These are phyloP conservation scores for Calameuta pallipes DNA, from an alignment of 2,888 invertebrate genomes.

Conservation along the genomic window DNA sequence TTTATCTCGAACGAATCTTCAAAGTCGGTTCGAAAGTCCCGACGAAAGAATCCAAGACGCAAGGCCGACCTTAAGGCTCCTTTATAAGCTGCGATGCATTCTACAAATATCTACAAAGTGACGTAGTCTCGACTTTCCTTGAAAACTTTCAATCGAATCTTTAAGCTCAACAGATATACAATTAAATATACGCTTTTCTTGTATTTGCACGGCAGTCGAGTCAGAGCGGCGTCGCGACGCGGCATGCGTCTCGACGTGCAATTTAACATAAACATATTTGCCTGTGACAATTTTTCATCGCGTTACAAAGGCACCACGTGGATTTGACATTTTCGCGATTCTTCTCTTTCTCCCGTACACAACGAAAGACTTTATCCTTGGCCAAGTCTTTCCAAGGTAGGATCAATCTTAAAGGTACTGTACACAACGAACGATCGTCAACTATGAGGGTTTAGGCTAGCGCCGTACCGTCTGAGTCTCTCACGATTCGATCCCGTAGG, in stretches of 20 bases:
- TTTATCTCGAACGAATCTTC: not conserved
- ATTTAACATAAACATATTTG: not conserved
- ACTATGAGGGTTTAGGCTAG: accelerated
- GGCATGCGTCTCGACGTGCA: not conserved
- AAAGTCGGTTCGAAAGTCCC: not conserved
- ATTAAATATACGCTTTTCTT: not conserved
- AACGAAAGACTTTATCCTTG: not conserved
- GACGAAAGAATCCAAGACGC: not conserved
- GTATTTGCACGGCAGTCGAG: not conserved
- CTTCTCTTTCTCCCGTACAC: too few species aligned
- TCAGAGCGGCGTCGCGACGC: not conserved
- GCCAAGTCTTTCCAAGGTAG: not conserved
- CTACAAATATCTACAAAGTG: not conserved
- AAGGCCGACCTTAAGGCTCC: not conserved
- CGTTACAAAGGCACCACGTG: too few species aligned
- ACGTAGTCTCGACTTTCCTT: not conserved
- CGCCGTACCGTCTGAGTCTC: too few species aligned
- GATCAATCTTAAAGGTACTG: not conserved
- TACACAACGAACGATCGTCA: not conserved
- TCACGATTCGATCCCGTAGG: not conserved
- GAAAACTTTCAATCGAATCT: not conserved
- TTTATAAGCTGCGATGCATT: not conserved
- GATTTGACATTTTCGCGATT: too few species aligned
- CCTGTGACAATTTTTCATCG: too few species aligned
- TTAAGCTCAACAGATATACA: not conserved